Base-by-base conservation (phyloP, 2,888 invertebrate species). In the Caenorhabditis parvicauda region DNA sequence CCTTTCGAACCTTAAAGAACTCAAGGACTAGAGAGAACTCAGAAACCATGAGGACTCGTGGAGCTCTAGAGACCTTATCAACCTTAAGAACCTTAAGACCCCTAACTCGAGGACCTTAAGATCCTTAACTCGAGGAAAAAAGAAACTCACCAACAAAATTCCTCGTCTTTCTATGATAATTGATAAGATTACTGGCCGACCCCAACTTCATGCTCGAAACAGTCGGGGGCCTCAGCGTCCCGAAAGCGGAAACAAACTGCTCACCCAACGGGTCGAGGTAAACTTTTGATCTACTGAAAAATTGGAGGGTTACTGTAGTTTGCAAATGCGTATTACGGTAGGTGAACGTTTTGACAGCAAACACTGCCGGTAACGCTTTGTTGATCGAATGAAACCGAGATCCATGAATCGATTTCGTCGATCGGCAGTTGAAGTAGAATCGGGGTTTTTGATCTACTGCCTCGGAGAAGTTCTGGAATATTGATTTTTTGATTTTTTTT, bases 241-340 rank as follows among this genome's bases (percentile, higher is more conserved):
- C 62, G n/a, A 64, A 43, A 1, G 77, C 72, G 1, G 78, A 74
- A n/a, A 78, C 55, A 19, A 68, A 57, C 5, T 43, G n/a, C 22
- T 73, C 65, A 9, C 64, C 72, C 21, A 78, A 54, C 1, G 78
- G 76, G 47, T 78, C 78, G 17, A 73, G 54, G 54, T 67, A 72
- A 2, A 77, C 53, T 1, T 53, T 56, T 7, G 58, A 55, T 35
- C 66, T 66, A 7, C 75, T 75, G 57, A 53, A 58, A 57, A 24
- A 32, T 19, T n/a, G 29, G 17, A 27, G 37, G 21, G 1, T 7
- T 42, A 22, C 22, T 29, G 25, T 2, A 19, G 17, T 6, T 17
- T 17, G 22, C 32, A 21, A 44, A 47, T 58, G n/a, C n/a, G n/a
- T n/a, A 64, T 59, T 44, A 76, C 76, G 54, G 58, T 21, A 70